A percentile compares a stretch with the other conserved stretches of the same genome.
phyloP scores from a whole-genome alignment of 2,113 vertebrate species.

The Pluvialis apricaria region DNA sequence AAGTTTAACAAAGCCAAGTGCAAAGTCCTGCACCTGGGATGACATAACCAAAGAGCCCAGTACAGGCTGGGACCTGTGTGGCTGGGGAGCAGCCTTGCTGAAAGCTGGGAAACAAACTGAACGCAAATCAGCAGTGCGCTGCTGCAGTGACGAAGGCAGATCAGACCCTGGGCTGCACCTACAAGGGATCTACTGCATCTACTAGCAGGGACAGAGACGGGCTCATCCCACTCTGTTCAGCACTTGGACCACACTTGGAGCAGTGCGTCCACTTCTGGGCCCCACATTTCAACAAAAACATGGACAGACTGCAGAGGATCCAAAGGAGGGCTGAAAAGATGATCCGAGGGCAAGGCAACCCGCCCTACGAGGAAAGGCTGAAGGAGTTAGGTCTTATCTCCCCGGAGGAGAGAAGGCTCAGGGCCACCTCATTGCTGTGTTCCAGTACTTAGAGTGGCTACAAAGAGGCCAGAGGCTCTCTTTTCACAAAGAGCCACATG shows the following conservation, averaged over 20 bases:
- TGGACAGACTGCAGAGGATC: background rate
- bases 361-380: accelerated
- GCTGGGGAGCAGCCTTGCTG: background rate
- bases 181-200: background rate
- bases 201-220: background rate
- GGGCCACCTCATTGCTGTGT: background rate
- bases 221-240: background rate
- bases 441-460: background rate
- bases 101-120: background rate
- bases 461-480: background rate
- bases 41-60: background rate
- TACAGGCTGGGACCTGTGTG: background rate
- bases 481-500: background rate
- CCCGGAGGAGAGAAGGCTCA: background rate
- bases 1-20: background rate
- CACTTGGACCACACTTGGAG: accelerated
- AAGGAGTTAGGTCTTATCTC: background rate
- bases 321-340: background rate
- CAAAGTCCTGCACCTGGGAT: background rate
- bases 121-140: background rate
- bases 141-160: background rate
- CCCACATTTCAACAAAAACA: background rate
- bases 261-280: background rate
- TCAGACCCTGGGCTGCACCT: background rate
- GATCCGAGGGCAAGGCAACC: background rate